Conservation (phyloP, 23 tunicate genomes). For the Diplosoma virens region DNA sequence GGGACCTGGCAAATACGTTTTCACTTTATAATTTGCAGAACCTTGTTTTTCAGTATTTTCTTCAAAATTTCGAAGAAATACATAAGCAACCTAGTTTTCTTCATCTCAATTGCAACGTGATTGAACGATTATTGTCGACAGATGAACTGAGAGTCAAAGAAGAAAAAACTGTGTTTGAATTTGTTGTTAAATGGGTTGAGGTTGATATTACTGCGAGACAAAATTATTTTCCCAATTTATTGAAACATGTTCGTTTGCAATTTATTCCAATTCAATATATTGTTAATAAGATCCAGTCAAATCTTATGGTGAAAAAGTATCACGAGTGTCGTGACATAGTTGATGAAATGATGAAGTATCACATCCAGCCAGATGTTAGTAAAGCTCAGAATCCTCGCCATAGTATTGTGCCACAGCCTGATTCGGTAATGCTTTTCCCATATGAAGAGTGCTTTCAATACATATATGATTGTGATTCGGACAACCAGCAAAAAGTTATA, state of each 20-base stretch:
- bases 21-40: not conserved
- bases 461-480: not conserved
- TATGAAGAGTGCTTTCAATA: not conserved
- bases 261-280: not conserved
- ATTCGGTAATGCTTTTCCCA: not conserved
- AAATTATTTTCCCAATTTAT: not conserved
- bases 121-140: not conserved
- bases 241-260: conserved; percentile 1
- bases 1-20: not conserved
- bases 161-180: not conserved
- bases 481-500: not conserved
- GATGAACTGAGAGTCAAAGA: not conserved
- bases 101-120: not conserved
- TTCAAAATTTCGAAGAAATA: not conserved
- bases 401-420: not conserved
- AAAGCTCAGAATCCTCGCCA: not conserved
- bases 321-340: not conserved
- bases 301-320: not conserved
- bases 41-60: not conserved
- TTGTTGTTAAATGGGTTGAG: not conserved
- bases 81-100: not conserved
- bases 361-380: not conserved
- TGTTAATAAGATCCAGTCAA: not conserved
- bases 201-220: not conserved
- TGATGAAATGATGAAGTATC: not conserved